These are phyloP conservation scores for Amiota mariae DNA, from an alignment of 2,888 invertebrate genomes.

Conservation along the genomic window DNA sequence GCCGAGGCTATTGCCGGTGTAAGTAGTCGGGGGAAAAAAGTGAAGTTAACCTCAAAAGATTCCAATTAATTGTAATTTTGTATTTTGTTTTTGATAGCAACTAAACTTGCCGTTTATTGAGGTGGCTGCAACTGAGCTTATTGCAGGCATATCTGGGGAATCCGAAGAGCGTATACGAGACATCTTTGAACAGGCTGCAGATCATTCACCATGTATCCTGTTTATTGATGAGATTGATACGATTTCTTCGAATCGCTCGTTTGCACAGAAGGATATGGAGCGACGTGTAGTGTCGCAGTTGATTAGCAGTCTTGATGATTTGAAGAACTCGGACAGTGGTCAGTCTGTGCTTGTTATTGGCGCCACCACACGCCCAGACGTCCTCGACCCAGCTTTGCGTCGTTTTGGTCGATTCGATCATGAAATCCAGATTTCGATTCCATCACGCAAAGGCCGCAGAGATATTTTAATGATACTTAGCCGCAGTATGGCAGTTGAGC, in stretches of 20 bases:
- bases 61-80: neutral
- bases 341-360: slow-evolving; percentile 84
- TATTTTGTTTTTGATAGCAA: slow-evolving; percentile 77
- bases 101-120: slow-evolving; percentile 87
- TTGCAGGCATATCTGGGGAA: slow-evolving; percentile 96
- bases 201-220: slow-evolving; percentile 85
- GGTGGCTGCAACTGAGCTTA: slow-evolving; percentile 92
- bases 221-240: slow-evolving; percentile 98
- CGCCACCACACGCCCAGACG: slow-evolving; percentile 95
- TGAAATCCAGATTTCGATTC: slow-evolving; percentile 95
- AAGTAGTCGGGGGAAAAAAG: slow-evolving; percentile 60
- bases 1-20: slow-evolving; percentile 89
- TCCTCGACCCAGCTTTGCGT: slow-evolving; percentile 92
- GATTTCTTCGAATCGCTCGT: slow-evolving; percentile 91
- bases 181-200: slow-evolving; percentile 91
- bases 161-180: slow-evolving; percentile 94
- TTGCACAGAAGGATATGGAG: slow-evolving; percentile 96
- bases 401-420: slow-evolving; percentile 94
- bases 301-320: slow-evolving; percentile 87
- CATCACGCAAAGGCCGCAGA: slow-evolving; percentile 86
- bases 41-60: slow-evolving; percentile 4
- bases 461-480: slow-evolving; percentile 86
- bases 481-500: slow-evolving; percentile 79
- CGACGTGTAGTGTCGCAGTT: slow-evolving; percentile 95
- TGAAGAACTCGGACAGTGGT: slow-evolving; percentile 71